Percentiles rank a stretch among this genome's conserved stretches.
Evolutionary conservation across 2,113 vertebrate genomes (phyloP).

Genomic region (Pleuronectes platessa): DNA sequence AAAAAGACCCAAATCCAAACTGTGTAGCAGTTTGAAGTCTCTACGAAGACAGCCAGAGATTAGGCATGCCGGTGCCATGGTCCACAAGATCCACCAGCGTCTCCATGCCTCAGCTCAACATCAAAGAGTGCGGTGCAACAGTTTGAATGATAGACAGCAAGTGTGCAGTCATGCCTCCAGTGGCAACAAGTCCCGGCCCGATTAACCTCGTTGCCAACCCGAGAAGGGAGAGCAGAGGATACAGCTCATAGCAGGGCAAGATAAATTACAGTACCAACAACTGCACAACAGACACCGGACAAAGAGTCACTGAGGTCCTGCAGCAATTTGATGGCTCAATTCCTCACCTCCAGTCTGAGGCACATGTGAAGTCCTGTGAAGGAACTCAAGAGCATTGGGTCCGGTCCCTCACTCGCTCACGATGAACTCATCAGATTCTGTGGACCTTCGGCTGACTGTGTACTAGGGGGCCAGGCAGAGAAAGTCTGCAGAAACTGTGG

Average conservation of each 20-base stretch:
- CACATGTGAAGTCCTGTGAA: not conserved
- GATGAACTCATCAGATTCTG: no score
- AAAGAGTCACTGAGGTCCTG: conserved; percentile 6
- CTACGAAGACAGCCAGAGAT: conserved; percentile 56
- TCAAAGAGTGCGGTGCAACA: conserved; percentile 52
- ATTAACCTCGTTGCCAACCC: conserved; percentile 48
- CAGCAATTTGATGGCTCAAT: conserved; percentile 32
- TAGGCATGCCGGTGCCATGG: conserved; percentile 46
- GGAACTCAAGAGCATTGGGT: no score
- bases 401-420: no score
- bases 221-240: conserved; percentile 24
- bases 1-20: conserved; percentile 44
- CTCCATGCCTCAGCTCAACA: conserved; percentile 47
- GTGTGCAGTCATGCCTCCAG: conserved; percentile 46
- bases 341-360: not conserved
- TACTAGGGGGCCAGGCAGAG: no score
- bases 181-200: conserved; percentile 37
- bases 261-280: conserved; percentile 59
- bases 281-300: conserved; percentile 39
- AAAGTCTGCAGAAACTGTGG: no score
- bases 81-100: conserved; percentile 27
- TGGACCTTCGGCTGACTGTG: no score
- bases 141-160: conserved; percentile 70
- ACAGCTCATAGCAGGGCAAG: not conserved
- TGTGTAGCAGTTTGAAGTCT: conserved; percentile 50